Base-by-base conservation (phyloP, 2,113 vertebrate species). In the Amphiprion ocellaris region DNA sequence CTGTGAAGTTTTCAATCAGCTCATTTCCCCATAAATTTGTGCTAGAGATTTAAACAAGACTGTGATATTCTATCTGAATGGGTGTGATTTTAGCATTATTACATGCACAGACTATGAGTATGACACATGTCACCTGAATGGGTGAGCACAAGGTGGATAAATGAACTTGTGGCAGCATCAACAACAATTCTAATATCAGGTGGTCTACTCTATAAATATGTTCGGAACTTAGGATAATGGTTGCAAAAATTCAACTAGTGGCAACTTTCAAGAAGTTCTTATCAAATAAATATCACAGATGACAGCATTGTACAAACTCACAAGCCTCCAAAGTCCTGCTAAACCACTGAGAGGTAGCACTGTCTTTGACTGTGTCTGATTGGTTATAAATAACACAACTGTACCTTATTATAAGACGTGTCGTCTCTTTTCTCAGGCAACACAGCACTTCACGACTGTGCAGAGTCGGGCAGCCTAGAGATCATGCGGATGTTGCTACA, bases 401-500 rank as follows among this genome's bases (percentile, higher is more conserved):
- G 6, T 55, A 23, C 3, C 41, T 26, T 28, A 15, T 24, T 53
- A 46, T 33, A 44, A 66, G n/a, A 49, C 33, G 12, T 11, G 0
- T 50, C 2, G 8, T 53, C 8, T 79, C 23, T 78, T 11, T 90
- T 85, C 59, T 28, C 79, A 99, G 98, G 98, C 85, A 99, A 99
- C 88, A 99, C 98, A 0, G 98, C 98, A 0, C 93, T 99, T 79
- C 98, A 99, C 70, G 98, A 99, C 85, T 99, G 98, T 70, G 98
- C 98, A 0, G 98, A 99, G 90, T 99, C 98, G n/a, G 98, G 98
- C 80, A 99, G 98, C 88, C 75, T 99, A 84, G 98, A 99, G 87
- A 99, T 99, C 81, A 99, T 99, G 97, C 96, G 96, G 90, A 97
- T 99, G 97, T 95, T 99, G 77, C 95, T 99, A 21, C 97, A 98